Conservation (phyloP, 2,797 vertebrate species). For the Borostomias antarcticus region DNA sequence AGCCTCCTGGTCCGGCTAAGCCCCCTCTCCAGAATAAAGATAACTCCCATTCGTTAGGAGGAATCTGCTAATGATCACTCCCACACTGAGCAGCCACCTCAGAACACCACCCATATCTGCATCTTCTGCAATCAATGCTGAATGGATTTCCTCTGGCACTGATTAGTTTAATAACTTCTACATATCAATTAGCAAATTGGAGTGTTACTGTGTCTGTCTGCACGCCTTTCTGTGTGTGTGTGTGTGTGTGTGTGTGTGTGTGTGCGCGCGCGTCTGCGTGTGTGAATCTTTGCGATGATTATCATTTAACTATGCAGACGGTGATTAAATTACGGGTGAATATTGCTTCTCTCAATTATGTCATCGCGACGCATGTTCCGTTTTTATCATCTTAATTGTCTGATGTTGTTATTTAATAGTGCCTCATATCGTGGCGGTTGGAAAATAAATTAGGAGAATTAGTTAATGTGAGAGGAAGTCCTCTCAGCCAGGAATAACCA, state of each 20-base stretch:
- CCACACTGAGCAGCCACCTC: conserved; percentile 68
- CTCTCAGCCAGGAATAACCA: conserved; percentile 39
- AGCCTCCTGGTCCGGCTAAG: conserved; percentile 64
- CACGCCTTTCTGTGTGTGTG: too few species aligned
- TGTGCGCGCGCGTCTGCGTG: conserved; percentile 28
- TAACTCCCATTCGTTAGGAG: conserved; percentile 71
- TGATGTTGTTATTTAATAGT: conserved; percentile 45
- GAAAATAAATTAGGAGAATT: conserved; percentile 35
- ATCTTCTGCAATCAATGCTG: conserved; percentile 74
- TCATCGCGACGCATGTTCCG: conserved; percentile 30
- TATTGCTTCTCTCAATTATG: conserved; percentile 56
- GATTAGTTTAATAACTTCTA: conserved; percentile 73
- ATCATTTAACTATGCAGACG: conserved; percentile 61
- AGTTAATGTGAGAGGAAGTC: conserved; percentile 39
- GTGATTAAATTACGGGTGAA: conserved; percentile 64
- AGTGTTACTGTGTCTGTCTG: too few species aligned
- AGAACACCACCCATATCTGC: conserved; percentile 65
- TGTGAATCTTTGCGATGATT: conserved; percentile 67
- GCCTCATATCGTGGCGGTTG: conserved; percentile 28
- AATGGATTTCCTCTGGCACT: conserved; percentile 70
- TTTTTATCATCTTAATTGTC: conserved; percentile 57
- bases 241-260: too few species aligned
- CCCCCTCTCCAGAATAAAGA: conserved; percentile 66
- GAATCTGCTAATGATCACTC: conserved; percentile 74
- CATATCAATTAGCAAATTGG: conserved; percentile 68